These are phyloP conservation scores for Hycleus cichorii DNA, from an alignment of 1,140 invertebrate species.

Conservation along the genomic window DNA sequence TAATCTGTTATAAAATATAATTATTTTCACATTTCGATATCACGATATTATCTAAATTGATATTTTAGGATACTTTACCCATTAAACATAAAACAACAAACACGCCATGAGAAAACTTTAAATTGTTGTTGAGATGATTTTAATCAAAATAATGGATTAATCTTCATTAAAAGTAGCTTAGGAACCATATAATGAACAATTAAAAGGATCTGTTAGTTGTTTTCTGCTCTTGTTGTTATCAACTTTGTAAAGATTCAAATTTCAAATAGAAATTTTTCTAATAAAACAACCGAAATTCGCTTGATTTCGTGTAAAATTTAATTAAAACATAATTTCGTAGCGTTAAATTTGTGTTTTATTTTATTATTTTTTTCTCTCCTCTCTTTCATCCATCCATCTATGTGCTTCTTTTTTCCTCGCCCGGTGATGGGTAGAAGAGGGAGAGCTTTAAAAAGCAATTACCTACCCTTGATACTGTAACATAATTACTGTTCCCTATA, in stretches of 20 bases:
- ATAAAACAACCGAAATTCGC: too few species aligned
- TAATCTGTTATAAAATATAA: background rate
- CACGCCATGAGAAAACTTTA: conserved; percentile 14
- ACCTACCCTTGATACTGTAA: conserved; percentile 13
- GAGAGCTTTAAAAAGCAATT: conserved; percentile 14
- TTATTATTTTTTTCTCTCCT: conserved; percentile 3
- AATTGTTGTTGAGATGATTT: conserved; percentile 19
- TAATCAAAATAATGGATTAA: conserved; percentile 30
- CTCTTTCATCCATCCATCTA: too few species aligned
- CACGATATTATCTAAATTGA: conserved; percentile 5
- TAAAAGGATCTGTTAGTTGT: conserved; percentile 18
- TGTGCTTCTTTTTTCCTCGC: too few species aligned
- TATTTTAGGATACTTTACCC: background rate
- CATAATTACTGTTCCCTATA: conserved; percentile 15
- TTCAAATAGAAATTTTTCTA: too few species aligned
- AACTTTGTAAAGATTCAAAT: too few species aligned
- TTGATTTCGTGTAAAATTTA: conserved; percentile 11
- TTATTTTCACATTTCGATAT: conserved; percentile 10
- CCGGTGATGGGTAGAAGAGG: background rate
- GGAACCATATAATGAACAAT: conserved; percentile 31
- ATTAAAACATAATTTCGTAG: conserved; percentile 12
- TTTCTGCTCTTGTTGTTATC: background rate
- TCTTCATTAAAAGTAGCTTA: conserved; percentile 32
- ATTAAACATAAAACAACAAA: too few species aligned
- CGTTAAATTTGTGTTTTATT: conserved; percentile 13